phyloP scores from a whole-genome alignment of 2,888 invertebrate genomes.

The Drosophila macrospina region DNA sequence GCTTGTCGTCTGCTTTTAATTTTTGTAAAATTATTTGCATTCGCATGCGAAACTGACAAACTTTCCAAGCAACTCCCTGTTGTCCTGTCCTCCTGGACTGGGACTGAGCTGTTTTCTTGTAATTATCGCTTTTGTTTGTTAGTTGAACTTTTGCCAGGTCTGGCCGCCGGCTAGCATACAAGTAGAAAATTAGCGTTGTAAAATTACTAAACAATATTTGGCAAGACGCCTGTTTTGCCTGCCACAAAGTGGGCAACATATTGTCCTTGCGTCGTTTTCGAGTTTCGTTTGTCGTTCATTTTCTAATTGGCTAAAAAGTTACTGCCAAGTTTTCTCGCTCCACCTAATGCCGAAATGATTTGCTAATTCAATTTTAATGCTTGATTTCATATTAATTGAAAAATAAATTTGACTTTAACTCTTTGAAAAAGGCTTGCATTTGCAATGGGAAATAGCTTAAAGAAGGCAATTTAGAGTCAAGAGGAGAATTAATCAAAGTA shows the following conservation, averaged over 20 bases:
- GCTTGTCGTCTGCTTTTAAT: slow-evolving; percentile 73
- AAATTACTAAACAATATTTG: slow-evolving; percentile 81
- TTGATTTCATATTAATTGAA: slow-evolving; percentile 85
- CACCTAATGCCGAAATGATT: slow-evolving; percentile 39
- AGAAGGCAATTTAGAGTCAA: neutral
- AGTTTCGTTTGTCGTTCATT: slow-evolving; percentile 46
- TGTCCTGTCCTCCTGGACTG: slow-evolving; percentile 3
- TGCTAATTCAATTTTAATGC: slow-evolving; percentile 84
- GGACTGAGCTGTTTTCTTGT: slow-evolving; percentile 70
- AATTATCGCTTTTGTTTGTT: slow-evolving; percentile 82
- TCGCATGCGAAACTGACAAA: slow-evolving; percentile 61
- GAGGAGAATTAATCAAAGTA: too few species aligned
- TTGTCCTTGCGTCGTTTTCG: slow-evolving; percentile 53
- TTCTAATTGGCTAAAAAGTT: slow-evolving; percentile 76
- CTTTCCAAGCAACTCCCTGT: slow-evolving; percentile 35
- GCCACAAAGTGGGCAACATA: slow-evolving; percentile 68
- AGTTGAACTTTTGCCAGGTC: slow-evolving; percentile 75
- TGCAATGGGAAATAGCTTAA: neutral
- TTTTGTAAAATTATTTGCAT: slow-evolving; percentile 76
- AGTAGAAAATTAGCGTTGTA: slow-evolving; percentile 74
- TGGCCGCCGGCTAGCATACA: slow-evolving; percentile 79
- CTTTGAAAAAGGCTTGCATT: neutral
- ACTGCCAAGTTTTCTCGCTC: slow-evolving; percentile 63
- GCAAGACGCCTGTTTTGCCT: slow-evolving; percentile 33
- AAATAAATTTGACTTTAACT: slow-evolving; percentile 47